Base-by-base conservation (phyloP, 2,113 vertebrate species). In the Nothoprocta perdicaria region DNA sequence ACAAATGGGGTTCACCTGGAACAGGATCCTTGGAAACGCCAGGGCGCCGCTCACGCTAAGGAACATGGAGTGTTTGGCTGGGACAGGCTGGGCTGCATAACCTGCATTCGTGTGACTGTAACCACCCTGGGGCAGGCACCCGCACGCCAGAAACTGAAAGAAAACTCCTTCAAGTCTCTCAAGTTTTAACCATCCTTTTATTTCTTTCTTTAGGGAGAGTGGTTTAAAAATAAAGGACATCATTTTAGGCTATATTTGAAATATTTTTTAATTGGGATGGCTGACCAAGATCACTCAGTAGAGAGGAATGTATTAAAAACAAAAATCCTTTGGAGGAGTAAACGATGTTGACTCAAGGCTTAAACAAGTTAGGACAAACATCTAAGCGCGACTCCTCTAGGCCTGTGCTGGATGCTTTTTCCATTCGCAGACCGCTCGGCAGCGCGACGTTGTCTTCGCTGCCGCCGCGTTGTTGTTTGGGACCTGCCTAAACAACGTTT, bases 401-500 rank as follows among this genome's bases (percentile, higher is more conserved):
- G 89, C 77, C 89, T 73, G 92, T 40, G n/a, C 35, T 0, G 4
- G 91, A 55, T 81, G 80, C 16, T n/a, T 93, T 94, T 87, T 48
- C 35, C 66, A 85, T 65, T 41, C 61, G 80, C 85, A 92, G 88
- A 92, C 90, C 93, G 67, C 68, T 91, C 60, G 73, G 82, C 61
- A 38, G 87, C 63, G 12, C 6, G 60, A 90, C 91, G 80, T 67
- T 91, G 86, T 80, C 94, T 90, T 87, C 46, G 62, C 83, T 89
- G 95, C 17, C 81, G 75, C 84, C 78, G 95, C 85, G 81, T 93
- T 95, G 94, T 96, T 96, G 46, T 18, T 2, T 87, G 80, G 84
- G 91, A 80, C 89, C 82, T 91, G 95, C 93, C 94, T 93, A 69
- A 93, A 87, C 86, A 88, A 69, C 94, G 92, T 85, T 96, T 96